These are phyloP conservation scores for Apamea epomidion DNA, from an alignment of 2,888 invertebrate species.

Conservation along the genomic window DNA sequence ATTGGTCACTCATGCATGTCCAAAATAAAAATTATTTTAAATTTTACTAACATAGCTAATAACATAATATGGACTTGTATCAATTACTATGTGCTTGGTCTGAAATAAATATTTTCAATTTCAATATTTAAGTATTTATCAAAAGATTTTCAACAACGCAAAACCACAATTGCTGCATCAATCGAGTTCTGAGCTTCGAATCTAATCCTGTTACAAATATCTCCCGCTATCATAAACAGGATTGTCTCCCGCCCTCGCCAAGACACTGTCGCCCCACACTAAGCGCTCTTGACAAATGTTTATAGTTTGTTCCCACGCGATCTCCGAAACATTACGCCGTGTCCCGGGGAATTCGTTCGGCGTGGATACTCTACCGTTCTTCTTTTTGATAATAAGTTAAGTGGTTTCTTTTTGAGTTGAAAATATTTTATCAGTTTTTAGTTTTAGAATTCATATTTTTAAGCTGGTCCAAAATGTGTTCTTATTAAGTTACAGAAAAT, in stretches of 20 bases:
- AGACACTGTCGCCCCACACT: constrained; percentile 50
- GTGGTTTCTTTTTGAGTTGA: constrained; percentile 24
- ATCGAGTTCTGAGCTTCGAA: neutral
- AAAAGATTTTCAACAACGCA: neutral
- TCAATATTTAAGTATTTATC: no score
- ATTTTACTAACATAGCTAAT: no score
- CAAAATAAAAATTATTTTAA: no score
- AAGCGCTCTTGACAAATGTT: constrained; percentile 65
- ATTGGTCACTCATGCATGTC: no score
- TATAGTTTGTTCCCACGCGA: constrained; percentile 67
- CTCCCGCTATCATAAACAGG: neutral
- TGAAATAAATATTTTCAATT: no score
- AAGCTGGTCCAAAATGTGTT: no score
- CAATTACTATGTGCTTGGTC: no score
- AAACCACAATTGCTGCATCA: neutral
- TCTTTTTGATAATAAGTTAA: constrained; percentile 29
- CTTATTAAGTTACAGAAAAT: no score
- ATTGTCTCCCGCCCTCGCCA: neutral
- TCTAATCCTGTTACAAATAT: neutral
- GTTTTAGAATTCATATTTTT: neutral
- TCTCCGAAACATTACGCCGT: constrained; percentile 55
- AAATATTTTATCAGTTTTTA: neutral
- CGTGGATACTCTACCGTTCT: constrained; percentile 37
- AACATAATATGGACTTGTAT: no score
- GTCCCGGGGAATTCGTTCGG: constrained; percentile 50